These are phyloP conservation scores for Myotis vivesi DNA, from an alignment of 2,797 vertebrate genomes.

Conservation along the genomic window DNA sequence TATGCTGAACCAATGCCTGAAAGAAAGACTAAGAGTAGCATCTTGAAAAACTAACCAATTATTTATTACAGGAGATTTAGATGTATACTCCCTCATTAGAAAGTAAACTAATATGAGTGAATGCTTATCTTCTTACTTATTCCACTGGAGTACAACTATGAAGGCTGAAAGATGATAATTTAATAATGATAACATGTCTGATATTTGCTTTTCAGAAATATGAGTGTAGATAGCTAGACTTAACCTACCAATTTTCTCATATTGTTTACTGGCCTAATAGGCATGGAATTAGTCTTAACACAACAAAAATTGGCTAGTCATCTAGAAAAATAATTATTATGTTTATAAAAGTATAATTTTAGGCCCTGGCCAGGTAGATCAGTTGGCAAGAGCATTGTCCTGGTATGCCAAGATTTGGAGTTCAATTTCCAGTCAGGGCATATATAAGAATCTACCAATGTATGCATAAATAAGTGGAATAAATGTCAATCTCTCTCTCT, in stretches of 20 bases:
- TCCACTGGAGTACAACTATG: background rate
- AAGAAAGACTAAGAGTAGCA: background rate
- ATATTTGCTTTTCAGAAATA: background rate
- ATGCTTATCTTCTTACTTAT: background rate
- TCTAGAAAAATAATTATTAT: constrained; percentile 5
- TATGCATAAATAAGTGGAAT: background rate
- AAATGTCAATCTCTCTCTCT: background rate
- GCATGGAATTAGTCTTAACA: background rate
- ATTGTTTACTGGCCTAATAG: background rate
- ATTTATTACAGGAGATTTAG: background rate
- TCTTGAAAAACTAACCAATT: background rate
- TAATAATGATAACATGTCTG: background rate
- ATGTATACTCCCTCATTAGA: background rate
- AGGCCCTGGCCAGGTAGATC: background rate
- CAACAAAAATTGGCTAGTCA: constrained; percentile 8
- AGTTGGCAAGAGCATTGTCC: background rate
- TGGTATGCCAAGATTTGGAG: background rate
- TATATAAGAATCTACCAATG: background rate
- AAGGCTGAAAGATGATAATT: background rate
- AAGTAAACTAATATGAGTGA: background rate
- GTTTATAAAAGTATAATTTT: constrained; percentile 44
- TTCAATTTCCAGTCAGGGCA: background rate
- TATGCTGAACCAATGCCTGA: background rate
- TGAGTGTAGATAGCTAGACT: background rate
- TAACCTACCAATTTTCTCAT: background rate